Evolutionary conservation across 1,140 invertebrate genomes (phyloP), one percentile per base, ranked within the genome.

Genomic region (Heliconius congener): DNA sequence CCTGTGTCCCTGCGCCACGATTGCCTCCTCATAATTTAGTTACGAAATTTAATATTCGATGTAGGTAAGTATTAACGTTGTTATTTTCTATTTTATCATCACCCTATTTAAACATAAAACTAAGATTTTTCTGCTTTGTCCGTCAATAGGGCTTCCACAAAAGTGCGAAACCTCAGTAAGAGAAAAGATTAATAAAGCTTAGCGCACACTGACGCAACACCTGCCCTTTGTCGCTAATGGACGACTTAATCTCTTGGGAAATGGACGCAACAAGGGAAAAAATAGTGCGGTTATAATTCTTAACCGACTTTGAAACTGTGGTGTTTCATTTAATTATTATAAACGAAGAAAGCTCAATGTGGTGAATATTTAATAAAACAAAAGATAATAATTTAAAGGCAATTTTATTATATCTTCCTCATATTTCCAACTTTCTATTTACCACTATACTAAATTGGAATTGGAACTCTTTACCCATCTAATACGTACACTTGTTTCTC

Each of bases 141-240:
- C 80, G 85, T 90, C 88, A 88, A 91, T 88, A 78, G 87, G 18
- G 76, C 76, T 78, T 83, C 88, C 87, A 88, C 83, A 90, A 88
- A 91, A 92, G 88, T 93, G 92, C 89, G 90, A 92, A 93, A 86
- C 88, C 88, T 83, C 86, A 70, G 78, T 85, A 80, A 89, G 83
- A 91, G 89, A 90, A 92, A 91, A 93, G 91, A 92, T 93, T 93
- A 93, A 93, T 93, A 93, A 93, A 92, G 92, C 92, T 93, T 93
- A 93, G 85, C 82, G 85, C 86, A 87, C 88, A 90, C 89, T 87
- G 73, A 82, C 84, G 83, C 85, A 87, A 91, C 92, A 93, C 91
- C 92, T 93, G 91, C 87, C 89, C 87, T 93, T 93, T 93, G 92
- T 93, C 87, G 86, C 90, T 93, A 93, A 93, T 93, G 92, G 92